These are phyloP conservation scores for Eledona agricola DNA, from an alignment of 2,888 invertebrate species.

Conservation along the genomic window DNA sequence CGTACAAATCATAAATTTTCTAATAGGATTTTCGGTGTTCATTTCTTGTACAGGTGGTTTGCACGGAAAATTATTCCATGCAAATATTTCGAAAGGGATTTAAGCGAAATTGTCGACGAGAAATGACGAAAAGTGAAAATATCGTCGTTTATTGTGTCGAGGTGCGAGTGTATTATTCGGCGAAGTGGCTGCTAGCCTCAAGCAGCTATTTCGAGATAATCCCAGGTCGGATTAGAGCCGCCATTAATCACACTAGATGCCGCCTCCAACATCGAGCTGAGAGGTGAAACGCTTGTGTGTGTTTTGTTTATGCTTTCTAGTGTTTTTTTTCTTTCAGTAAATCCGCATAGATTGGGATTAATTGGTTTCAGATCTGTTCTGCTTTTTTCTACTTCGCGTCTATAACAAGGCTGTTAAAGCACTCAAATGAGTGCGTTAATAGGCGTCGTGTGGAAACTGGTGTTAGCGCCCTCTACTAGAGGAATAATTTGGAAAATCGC, in stretches of 20 bases:
- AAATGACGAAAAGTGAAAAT: slow-evolving; percentile 7
- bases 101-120: slow-evolving; percentile 5
- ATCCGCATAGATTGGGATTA: too few relatives aligned
- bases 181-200: slow-evolving; percentile 41
- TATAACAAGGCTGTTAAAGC: too few relatives aligned
- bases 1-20: slow-evolving; percentile 46
- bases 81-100: slow-evolving; percentile 1
- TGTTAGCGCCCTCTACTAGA: too few relatives aligned
- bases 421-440: too few relatives aligned
- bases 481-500: too few relatives aligned
- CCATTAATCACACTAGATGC: slow-evolving; percentile 41
- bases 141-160: slow-evolving; percentile 9
- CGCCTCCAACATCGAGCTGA: slow-evolving; percentile 37
- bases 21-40: slow-evolving; percentile 47
- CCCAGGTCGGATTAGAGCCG: slow-evolving; percentile 42
- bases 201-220: slow-evolving; percentile 40
- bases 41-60: slow-evolving; percentile 32
- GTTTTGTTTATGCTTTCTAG: too few relatives aligned
- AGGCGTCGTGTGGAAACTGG: too few relatives aligned
- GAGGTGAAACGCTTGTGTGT: too few relatives aligned
- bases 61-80: slow-evolving; percentile 3
- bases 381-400: too few relatives aligned
- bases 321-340: too few relatives aligned
- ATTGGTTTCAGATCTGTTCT: too few relatives aligned
- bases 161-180: slow-evolving; percentile 38